A percentile compares a stretch with the other conserved stretches of the same genome.
Conservation (phyloP, 2,888 invertebrate species). For the Pinctada fucata region DNA sequence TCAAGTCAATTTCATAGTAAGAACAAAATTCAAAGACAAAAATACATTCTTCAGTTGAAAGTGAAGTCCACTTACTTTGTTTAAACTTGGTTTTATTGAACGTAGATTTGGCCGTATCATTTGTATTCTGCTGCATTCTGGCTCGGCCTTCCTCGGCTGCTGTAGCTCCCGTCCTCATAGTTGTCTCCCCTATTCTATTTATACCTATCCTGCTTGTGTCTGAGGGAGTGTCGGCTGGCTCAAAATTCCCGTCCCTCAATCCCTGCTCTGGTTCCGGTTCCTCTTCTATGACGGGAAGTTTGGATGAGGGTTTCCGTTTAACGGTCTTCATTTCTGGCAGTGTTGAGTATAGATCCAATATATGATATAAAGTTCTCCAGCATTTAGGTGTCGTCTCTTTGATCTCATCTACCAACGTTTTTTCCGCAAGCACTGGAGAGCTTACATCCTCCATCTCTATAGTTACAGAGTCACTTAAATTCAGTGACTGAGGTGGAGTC, state of each 20-base stretch:
- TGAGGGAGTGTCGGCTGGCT: constrained; percentile 42
- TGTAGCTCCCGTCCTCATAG: constrained; percentile 22
- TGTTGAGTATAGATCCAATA: constrained; percentile 93
- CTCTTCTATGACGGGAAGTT: constrained; percentile 73
- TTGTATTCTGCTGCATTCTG: constrained; percentile 41
- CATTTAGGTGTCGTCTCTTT: constrained; percentile 84
- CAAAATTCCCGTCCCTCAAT: constrained; percentile 49
- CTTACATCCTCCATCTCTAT: constrained; percentile 72
- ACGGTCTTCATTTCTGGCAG: constrained; percentile 91
- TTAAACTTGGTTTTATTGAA: constrained; percentile 71
- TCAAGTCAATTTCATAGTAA: no score
- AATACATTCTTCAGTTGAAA: no score
- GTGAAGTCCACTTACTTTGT: constrained; percentile 66
- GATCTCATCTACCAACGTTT: constrained; percentile 75
- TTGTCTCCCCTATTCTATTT: background rate
- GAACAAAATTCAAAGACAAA: no score
- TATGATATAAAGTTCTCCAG: constrained; percentile 95
- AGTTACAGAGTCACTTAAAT: constrained; percentile 74
- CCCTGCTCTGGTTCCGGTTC: constrained; percentile 72
- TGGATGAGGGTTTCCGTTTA: constrained; percentile 42
- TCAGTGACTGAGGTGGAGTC: constrained; percentile 71
- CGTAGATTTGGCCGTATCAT: constrained; percentile 61
- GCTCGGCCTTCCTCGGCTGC: constrained; percentile 35
- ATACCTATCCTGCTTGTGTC: constrained; percentile 15
- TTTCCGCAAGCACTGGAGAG: constrained; percentile 74